Conservation (phyloP, 2,113 vertebrate species). For the Terrapene triunguis region DNA sequence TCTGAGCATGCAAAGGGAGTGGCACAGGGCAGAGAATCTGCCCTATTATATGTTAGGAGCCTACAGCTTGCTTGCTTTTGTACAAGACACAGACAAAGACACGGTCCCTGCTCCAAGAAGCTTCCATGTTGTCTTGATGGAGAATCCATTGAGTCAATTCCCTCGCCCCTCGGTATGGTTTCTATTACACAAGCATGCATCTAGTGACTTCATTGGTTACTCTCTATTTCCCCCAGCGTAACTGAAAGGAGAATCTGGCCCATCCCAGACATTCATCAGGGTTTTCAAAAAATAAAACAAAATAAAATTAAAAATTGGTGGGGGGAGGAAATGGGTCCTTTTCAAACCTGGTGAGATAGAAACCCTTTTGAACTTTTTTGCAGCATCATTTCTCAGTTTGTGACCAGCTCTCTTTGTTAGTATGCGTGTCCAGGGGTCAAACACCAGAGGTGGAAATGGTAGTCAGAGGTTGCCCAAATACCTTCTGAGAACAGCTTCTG, state of each 20-base stretch:
- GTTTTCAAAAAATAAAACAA: not conserved
- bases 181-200: not conserved
- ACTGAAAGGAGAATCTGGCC: not conserved
- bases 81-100: not conserved
- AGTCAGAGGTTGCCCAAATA: not conserved
- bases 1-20: not conserved
- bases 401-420: fast-evolving
- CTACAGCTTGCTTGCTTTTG: not conserved
- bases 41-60: not conserved
- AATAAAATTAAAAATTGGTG: not conserved
- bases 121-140: not conserved
- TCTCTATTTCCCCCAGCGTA: not conserved
- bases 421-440: not conserved
- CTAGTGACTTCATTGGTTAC: not conserved
- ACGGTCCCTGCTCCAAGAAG: not conserved
- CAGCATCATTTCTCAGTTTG: not conserved
- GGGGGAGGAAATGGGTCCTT: too few species aligned
- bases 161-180: not conserved
- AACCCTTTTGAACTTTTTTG: not conserved
- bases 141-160: not conserved
- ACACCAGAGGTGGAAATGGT: fast-evolving
- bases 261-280: not conserved
- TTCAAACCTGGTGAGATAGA: not conserved
- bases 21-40: not conserved
- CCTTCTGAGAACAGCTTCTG: not conserved